phyloP scores from a whole-genome alignment of 2,113 vertebrate genomes.

The Baryphthengus martii region DNA sequence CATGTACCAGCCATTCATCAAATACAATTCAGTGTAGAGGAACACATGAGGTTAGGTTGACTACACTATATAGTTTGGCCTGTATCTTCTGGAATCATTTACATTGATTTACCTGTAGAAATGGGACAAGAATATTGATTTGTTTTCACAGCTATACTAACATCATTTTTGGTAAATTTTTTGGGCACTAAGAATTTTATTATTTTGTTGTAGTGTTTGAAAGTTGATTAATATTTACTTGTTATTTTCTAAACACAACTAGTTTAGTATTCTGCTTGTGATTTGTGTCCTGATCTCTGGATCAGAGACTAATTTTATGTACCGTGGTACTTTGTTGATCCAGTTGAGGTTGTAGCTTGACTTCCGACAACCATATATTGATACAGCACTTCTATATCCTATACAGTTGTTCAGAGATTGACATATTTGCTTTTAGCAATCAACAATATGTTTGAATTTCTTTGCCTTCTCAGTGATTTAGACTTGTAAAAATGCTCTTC shows the following conservation, averaged over 20 bases:
- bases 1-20: neutral
- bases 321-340: slow-evolving; percentile 48
- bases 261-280: slow-evolving; percentile 12
- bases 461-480: slow-evolving; percentile 61
- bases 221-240: slow-evolving; percentile 43
- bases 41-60: neutral
- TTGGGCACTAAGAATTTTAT: neutral
- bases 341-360: slow-evolving; percentile 45
- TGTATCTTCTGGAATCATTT: neutral
- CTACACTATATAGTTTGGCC: neutral
- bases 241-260: slow-evolving; percentile 24
- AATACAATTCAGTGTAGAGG: neutral
- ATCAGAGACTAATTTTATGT: slow-evolving; percentile 14
- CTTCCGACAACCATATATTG: slow-evolving; percentile 44
- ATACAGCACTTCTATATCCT: slow-evolving; percentile 56
- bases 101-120: neutral
- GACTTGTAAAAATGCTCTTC: slow-evolving; percentile 55
- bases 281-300: slow-evolving; percentile 20
- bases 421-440: slow-evolving; percentile 55
- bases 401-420: slow-evolving; percentile 54
- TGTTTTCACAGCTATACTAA: slow-evolving; percentile 21
- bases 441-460: slow-evolving; percentile 41
- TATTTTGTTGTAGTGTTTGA: neutral
- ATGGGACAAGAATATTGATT: neutral
- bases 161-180: neutral